A percentile compares a stretch with the other conserved stretches of the same genome.
These are phyloP conservation scores for Pseudochirops corinnae DNA, from an alignment of 2,797 vertebrate species.

Conservation along the genomic window DNA sequence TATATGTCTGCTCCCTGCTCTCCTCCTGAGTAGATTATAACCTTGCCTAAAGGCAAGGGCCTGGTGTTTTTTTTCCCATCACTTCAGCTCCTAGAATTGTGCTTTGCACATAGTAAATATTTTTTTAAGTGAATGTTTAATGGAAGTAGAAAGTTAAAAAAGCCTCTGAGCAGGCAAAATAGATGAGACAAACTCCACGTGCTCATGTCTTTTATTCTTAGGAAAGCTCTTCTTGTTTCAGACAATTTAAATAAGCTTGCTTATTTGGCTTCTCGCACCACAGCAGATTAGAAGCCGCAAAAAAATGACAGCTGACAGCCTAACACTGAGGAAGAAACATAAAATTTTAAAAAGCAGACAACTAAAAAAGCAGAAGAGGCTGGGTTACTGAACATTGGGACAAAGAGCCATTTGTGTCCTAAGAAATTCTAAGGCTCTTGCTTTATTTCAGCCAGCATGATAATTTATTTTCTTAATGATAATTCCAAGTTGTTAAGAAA, in stretches of 20 bases:
- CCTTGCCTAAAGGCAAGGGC: not conserved
- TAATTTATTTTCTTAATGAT: not conserved
- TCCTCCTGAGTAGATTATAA: not conserved
- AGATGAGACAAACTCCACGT: not conserved
- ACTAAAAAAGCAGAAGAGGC: slow-evolving; percentile 19
- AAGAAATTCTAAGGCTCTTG: not conserved
- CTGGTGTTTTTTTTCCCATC: not conserved
- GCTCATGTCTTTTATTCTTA: slow-evolving; percentile 16
- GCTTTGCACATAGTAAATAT: not conserved
- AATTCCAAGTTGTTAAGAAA: slow-evolving; percentile 6
- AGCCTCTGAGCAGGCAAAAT: slow-evolving; percentile 26
- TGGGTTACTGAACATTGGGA: not conserved
- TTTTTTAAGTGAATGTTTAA: not conserved
- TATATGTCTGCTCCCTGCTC: not conserved
- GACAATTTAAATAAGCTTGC: slow-evolving; percentile 37
- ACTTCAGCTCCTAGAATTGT: not conserved
- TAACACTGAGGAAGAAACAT: not conserved
- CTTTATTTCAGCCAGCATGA: not conserved
- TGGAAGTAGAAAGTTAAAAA: slow-evolving; percentile 41
- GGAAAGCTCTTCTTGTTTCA: slow-evolving; percentile 43
- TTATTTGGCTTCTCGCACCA: slow-evolving; percentile 23
- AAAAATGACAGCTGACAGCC: not conserved
- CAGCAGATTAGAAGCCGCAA: slow-evolving; percentile 36
- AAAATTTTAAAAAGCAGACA: not conserved
- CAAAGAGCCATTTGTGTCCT: not conserved